Conservation (phyloP, 2,113 vertebrate species). For the Turnix velox region DNA sequence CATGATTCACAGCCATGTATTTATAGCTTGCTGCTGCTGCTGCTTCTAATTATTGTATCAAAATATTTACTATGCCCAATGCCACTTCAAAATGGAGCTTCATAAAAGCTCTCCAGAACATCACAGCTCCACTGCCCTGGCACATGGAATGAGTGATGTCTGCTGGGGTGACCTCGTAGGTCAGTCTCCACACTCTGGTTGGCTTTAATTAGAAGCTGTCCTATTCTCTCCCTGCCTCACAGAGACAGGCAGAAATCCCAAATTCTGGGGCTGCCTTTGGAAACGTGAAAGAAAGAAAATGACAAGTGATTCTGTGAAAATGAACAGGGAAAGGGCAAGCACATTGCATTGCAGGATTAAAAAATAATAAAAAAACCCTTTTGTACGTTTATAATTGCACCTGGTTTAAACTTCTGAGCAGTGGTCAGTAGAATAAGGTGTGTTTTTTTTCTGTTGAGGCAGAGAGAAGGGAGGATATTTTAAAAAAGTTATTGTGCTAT, state of each 20-base stretch:
- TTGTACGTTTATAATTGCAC: background rate
- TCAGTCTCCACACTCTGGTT: background rate
- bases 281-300: background rate
- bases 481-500: background rate
- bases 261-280: background rate
- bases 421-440: background rate
- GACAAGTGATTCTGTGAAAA: background rate
- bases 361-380: background rate
- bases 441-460: background rate
- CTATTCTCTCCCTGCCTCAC: background rate
- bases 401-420: background rate
- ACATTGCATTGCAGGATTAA: background rate
- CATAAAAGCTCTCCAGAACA: background rate
- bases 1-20: slow-evolving; percentile 14
- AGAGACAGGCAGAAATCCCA: background rate
- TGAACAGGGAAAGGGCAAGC: background rate
- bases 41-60: background rate
- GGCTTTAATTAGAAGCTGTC: background rate
- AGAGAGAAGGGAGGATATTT: background rate
- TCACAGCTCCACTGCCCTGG: accelerated
- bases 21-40: background rate
- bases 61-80: slow-evolving; percentile 49
- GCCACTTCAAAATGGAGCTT: background rate
- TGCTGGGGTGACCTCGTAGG: background rate
- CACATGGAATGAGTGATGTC: background rate